A percentile compares a stretch with the other conserved stretches of the same genome.
Conservation (phyloP, 2,888 invertebrate species). For the Petrophora chlorosata region DNA sequence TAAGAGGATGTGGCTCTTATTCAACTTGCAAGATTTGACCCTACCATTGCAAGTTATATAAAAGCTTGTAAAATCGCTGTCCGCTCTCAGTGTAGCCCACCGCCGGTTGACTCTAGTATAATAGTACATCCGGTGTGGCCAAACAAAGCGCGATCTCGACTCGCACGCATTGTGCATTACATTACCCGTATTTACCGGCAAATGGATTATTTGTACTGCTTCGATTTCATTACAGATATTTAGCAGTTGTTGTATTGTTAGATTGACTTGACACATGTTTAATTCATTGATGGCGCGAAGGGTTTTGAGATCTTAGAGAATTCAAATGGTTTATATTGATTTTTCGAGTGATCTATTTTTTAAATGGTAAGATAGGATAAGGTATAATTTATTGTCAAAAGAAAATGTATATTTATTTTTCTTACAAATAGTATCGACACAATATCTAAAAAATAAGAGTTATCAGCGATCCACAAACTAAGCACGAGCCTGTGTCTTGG, state of each 20-base stretch:
- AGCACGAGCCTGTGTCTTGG: no score
- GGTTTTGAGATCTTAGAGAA: not conserved
- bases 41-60: not conserved
- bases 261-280: not conserved
- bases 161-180: conserved; percentile 26
- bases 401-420: no score
- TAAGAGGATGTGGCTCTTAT: no score
- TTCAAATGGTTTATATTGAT: not conserved
- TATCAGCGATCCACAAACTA: no score
- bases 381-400: no score
- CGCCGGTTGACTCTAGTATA: conserved; percentile 27
- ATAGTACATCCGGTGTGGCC: conserved; percentile 31
- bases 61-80: not conserved
- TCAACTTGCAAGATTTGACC: not conserved
- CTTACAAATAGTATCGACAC: no score
- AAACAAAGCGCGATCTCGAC: conserved; percentile 24
- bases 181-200: conserved; percentile 16
- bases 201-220: conserved; percentile 14
- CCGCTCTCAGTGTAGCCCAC: conserved; percentile 40
- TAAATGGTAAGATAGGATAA: no score
- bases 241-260: conserved; percentile 6
- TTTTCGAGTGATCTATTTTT: no score
- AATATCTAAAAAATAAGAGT: no score
- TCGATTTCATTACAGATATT: conserved; percentile 2
- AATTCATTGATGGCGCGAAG: not conserved